A percentile compares a stretch with the other conserved stretches of the same genome.
Conservation (phyloP, 1,140 invertebrate genomes). For the Globodera rostochiensis region DNA sequence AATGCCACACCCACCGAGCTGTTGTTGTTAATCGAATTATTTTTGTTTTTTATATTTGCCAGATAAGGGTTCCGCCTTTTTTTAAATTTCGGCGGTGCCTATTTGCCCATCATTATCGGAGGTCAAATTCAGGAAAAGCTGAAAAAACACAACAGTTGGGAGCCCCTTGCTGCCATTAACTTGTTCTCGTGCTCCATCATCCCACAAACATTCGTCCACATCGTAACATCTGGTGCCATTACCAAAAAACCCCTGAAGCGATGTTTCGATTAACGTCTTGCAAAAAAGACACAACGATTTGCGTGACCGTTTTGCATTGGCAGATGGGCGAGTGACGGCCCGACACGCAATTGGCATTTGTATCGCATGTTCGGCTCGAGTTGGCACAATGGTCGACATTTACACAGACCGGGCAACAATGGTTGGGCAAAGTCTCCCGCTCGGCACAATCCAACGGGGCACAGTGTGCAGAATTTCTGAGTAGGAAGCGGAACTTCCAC, state of each 20-base stretch:
- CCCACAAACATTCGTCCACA: slow-evolving; percentile 57
- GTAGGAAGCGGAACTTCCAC: slow-evolving; percentile 7
- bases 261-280: not conserved
- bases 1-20: slow-evolving; percentile 51
- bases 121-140: no score
- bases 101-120: no score
- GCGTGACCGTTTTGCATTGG: slow-evolving; percentile 48
- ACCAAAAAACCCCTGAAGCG: slow-evolving; percentile 55
- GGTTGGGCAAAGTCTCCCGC: slow-evolving; percentile 57
- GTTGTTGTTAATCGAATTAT: not conserved
- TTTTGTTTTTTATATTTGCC: no score
- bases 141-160: no score
- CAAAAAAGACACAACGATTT: not conserved
- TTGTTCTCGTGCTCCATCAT: slow-evolving; percentile 50
- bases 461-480: slow-evolving; percentile 48
- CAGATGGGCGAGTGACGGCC: slow-evolving; percentile 48
- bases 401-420: slow-evolving; percentile 57
- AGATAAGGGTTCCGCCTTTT: no score
- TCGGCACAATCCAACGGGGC: slow-evolving; percentile 45
- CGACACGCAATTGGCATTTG: slow-evolving; percentile 53
- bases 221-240: slow-evolving; percentile 57
- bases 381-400: slow-evolving; percentile 52
- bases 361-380: slow-evolving; percentile 37
- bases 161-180: no score
- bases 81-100: no score